phyloP scores from a whole-genome alignment of 2,797 vertebrate genomes.

The Dendrocincla tyrannina region DNA sequence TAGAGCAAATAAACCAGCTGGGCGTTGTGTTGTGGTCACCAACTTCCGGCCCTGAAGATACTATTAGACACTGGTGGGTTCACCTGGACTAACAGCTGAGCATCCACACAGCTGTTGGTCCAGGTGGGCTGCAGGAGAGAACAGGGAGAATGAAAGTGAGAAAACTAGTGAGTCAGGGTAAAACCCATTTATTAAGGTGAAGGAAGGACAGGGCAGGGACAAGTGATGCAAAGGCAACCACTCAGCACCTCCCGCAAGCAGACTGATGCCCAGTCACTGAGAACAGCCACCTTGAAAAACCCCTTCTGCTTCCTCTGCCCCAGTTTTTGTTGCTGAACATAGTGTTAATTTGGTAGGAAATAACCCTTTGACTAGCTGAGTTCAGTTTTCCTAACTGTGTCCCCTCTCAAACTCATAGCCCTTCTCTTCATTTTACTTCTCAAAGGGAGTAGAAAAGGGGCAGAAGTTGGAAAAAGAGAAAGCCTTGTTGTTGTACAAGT shows the following conservation, averaged over 20 bases:
- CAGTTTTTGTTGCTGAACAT: background rate
- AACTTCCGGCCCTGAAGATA: background rate
- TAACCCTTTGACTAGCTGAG: background rate
- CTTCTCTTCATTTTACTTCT: background rate
- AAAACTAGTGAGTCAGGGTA: background rate
- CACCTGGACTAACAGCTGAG: background rate
- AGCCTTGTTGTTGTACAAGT: background rate
- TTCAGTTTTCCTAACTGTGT: background rate
- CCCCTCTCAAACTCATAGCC: background rate
- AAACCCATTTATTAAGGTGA: background rate
- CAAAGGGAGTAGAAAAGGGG: fast-evolving
- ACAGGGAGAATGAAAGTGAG: background rate
- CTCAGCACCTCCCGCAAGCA: background rate
- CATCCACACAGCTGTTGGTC: background rate
- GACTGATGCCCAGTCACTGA: background rate
- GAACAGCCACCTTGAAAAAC: background rate
- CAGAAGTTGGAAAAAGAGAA: background rate
- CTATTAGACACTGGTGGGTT: background rate
- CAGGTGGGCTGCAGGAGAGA: background rate
- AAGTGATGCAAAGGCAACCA: background rate
- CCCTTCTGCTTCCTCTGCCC: background rate
- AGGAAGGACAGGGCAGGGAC: background rate
- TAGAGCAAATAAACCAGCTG: background rate
- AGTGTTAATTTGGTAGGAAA: background rate
- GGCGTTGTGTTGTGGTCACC: background rate